A percentile compares a stretch with the other conserved stretches of the same genome.
phyloP scores from a whole-genome alignment of 1,140 invertebrate genomes.

The Dinothrombium tinctorium region DNA sequence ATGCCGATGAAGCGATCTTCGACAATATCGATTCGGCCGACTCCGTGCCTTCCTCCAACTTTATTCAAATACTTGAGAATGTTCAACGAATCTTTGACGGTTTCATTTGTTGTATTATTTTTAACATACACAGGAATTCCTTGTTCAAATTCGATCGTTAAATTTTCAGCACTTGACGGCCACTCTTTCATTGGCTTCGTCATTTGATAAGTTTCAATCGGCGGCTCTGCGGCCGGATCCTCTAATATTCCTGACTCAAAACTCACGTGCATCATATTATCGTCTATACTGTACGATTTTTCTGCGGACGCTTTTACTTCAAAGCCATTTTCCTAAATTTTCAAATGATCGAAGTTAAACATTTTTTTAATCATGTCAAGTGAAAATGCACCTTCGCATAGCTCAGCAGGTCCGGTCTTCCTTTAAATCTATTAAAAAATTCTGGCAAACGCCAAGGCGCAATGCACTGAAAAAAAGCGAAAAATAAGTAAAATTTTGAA shows the following conservation, averaged over 20 bases:
- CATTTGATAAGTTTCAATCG: conserved; percentile 44
- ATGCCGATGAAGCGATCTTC: conserved; percentile 59
- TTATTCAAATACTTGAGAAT: conserved; percentile 45
- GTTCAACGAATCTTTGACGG: conserved; percentile 27
- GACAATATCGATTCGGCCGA: conserved; percentile 60
- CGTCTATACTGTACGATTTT: conserved; percentile 57
- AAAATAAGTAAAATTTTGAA: no score
- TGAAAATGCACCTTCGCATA: conserved; percentile 38
- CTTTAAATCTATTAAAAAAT: conserved; percentile 46
- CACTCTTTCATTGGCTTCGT: conserved; percentile 36
- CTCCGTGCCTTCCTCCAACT: conserved; percentile 40
- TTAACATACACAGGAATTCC: conserved; percentile 23
- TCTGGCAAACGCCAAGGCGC: conserved; percentile 50
- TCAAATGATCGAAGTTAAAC: background rate
- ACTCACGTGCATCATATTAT: conserved; percentile 61
- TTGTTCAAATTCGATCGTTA: conserved; percentile 39
- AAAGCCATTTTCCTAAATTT: conserved; percentile 34
- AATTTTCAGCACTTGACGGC: conserved; percentile 28
- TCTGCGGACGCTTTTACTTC: conserved; percentile 47
- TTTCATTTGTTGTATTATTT: conserved; percentile 19
- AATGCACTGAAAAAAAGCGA: no score
- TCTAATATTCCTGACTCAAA: conserved; percentile 62
- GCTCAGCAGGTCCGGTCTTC: conserved; percentile 42
- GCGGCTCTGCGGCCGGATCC: conserved; percentile 38
- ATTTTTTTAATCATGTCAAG: conserved; percentile 1